Percentiles rank a stretch among this genome's conserved stretches.
Conservation (phyloP, 1,140 invertebrate species). For the Pararge aegeria region DNA sequence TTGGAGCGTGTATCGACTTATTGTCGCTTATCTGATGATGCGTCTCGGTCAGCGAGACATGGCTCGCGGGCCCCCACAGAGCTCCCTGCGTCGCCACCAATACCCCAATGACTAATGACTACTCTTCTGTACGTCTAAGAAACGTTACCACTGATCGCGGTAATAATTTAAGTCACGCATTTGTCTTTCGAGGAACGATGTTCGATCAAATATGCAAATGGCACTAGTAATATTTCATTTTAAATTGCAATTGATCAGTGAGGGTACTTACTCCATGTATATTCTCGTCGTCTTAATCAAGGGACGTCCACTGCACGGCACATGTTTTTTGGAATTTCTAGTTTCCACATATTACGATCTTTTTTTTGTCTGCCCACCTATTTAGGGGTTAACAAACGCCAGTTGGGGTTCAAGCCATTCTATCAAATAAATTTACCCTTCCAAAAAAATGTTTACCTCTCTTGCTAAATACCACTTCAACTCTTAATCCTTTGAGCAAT, state of each 20-base stretch:
- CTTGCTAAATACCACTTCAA: too few relatives aligned
- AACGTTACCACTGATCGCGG: slow-evolving; percentile 60
- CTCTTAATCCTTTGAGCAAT: too few relatives aligned
- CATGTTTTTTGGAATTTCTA: too few relatives aligned
- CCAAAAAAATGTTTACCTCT: too few relatives aligned
- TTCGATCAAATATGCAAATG: slow-evolving; percentile 59
- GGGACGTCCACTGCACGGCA: too few relatives aligned
- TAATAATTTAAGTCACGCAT: slow-evolving; percentile 66
- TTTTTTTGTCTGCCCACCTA: too few relatives aligned
- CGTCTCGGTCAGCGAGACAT: slow-evolving; percentile 24
- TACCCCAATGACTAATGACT: slow-evolving; percentile 57
- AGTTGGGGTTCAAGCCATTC: too few relatives aligned
- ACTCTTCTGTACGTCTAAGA: slow-evolving; percentile 56
- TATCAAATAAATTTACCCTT: too few relatives aligned
- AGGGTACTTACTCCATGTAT: not conserved
- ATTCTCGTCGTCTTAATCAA: too few relatives aligned
- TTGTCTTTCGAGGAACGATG: slow-evolving; percentile 61
- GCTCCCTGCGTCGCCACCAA: slow-evolving; percentile 43
- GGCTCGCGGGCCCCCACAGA: slow-evolving; percentile 35
- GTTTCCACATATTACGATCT: too few relatives aligned
- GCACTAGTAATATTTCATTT: slow-evolving; percentile 7
- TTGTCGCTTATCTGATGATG: slow-evolving; percentile 74
- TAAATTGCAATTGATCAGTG: slow-evolving; percentile 9
- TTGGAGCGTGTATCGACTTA: slow-evolving; percentile 69
- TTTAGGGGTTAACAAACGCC: too few relatives aligned